A percentile compares a stretch with the other conserved stretches of the same genome.
These are phyloP conservation scores for Dasysyrphus tricinctus DNA, from an alignment of 2,888 invertebrate species.

Conservation along the genomic window DNA sequence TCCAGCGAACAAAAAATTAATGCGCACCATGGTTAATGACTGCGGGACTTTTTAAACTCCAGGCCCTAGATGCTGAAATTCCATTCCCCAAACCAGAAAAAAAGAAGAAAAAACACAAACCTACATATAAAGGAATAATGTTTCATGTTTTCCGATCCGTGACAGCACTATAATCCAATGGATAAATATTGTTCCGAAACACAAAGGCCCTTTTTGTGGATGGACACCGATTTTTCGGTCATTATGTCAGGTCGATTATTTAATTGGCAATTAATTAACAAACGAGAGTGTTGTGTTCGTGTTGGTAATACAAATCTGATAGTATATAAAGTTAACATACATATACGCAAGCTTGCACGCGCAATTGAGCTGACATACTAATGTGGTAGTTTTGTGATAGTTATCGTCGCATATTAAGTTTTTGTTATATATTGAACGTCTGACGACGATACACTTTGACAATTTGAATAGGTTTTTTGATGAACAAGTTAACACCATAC, in stretches of 20 bases:
- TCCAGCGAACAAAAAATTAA: constrained; percentile 33
- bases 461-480: not conserved
- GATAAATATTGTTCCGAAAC: constrained; percentile 47
- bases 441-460: not conserved
- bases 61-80: constrained; percentile 23
- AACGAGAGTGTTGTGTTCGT: constrained; percentile 17
- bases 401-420: not conserved
- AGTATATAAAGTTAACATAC: constrained; percentile 20
- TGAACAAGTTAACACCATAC: too few relatives aligned
- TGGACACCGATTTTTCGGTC: constrained; percentile 46
- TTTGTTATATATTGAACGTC: not conserved
- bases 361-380: not conserved
- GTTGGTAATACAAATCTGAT: constrained; percentile 22
- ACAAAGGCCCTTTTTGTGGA: constrained; percentile 30
- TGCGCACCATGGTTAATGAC: constrained; percentile 53
- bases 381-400: not conserved
- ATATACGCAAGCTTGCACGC: not conserved
- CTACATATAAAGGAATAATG: constrained; percentile 1
- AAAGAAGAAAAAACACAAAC: not conserved
- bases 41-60: constrained; percentile 51
- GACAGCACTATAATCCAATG: constrained; percentile 44
- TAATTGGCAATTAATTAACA: constrained; percentile 72
- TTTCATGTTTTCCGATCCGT: constrained; percentile 42
- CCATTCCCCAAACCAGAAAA: not conserved
- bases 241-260: constrained; percentile 65